These are phyloP conservation scores for Hesperia comma DNA, from an alignment of 2,888 invertebrate species.

Conservation along the genomic window DNA sequence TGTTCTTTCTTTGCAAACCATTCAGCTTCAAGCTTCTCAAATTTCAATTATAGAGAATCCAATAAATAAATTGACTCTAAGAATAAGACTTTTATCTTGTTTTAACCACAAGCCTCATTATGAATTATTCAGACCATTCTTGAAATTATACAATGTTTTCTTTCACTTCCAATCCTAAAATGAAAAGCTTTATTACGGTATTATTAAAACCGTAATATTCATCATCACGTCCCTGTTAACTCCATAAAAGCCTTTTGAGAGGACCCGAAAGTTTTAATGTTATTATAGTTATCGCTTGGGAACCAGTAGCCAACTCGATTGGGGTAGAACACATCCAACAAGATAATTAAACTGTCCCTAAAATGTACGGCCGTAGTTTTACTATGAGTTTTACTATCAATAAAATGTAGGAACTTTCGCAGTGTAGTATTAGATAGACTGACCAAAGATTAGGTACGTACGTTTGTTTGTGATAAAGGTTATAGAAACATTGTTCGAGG, in stretches of 20 bases:
- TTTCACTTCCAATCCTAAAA: background rate
- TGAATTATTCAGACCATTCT: background rate
- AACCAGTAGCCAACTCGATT: background rate
- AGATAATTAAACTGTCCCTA: constrained; percentile 16
- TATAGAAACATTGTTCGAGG: no score
- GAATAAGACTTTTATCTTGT: background rate
- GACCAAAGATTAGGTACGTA: no score
- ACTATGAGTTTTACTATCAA: background rate
- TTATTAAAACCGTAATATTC: constrained; percentile 14
- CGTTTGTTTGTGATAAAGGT: no score
- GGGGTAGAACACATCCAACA: background rate
- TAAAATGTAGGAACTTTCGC: background rate
- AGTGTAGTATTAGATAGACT: background rate
- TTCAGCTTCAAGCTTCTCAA: no score
- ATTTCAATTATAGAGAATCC: no score
- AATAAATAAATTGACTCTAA: background rate
- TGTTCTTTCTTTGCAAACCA: no score
- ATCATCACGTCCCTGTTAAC: constrained; percentile 12
- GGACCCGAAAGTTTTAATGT: constrained; percentile 27
- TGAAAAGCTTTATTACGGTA: background rate
- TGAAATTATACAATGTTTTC: background rate
- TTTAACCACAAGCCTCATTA: background rate
- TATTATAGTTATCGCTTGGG: constrained; percentile 15
- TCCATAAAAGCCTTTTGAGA: constrained; percentile 11
- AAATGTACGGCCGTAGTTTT: background rate